phyloP scores from a whole-genome alignment of 1,140 invertebrate genomes.

The Episyrphus balteatus region DNA sequence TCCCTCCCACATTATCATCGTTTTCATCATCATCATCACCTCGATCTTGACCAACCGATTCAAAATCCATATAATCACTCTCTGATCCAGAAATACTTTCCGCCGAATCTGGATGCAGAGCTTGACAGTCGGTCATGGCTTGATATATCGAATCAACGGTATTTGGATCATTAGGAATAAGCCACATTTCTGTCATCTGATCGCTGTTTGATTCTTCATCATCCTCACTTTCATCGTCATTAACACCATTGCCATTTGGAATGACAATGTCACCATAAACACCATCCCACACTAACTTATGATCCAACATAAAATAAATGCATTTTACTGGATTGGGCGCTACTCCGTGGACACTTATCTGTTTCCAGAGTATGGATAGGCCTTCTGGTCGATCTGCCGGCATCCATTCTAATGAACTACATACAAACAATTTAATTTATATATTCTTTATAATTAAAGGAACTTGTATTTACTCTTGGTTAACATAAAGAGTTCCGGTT shows the following conservation, averaged over 20 bases:
- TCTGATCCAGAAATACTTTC: constrained; percentile 22
- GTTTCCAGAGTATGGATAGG: constrained; percentile 30
- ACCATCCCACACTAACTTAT: constrained; percentile 28
- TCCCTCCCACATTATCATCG: constrained; percentile 10
- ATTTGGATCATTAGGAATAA: constrained; percentile 21
- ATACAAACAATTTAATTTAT: constrained; percentile 7
- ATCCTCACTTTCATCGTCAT: constrained; percentile 13
- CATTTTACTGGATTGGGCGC: constrained; percentile 26
- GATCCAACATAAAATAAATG: constrained; percentile 34
- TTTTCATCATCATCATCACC: background rate
- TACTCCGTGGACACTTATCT: constrained; percentile 30
- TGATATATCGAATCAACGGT: constrained; percentile 30
- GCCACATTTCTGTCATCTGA: constrained; percentile 31
- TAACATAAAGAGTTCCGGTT: constrained; percentile 26
- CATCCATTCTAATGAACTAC: constrained; percentile 26
- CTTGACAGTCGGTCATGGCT: constrained; percentile 31
- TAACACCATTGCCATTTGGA: constrained; percentile 7
- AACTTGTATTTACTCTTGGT: constrained; percentile 23
- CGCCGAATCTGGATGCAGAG: constrained; percentile 29
- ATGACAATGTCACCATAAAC: constrained; percentile 8
- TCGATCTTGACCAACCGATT: background rate
- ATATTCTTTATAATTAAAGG: background rate
- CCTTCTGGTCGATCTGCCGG: constrained; percentile 20
- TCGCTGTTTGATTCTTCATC: constrained; percentile 23
- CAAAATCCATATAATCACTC: background rate